phyloP scores from a whole-genome alignment of 2,888 invertebrate genomes.

The Psylliodes chrysocephalus region DNA sequence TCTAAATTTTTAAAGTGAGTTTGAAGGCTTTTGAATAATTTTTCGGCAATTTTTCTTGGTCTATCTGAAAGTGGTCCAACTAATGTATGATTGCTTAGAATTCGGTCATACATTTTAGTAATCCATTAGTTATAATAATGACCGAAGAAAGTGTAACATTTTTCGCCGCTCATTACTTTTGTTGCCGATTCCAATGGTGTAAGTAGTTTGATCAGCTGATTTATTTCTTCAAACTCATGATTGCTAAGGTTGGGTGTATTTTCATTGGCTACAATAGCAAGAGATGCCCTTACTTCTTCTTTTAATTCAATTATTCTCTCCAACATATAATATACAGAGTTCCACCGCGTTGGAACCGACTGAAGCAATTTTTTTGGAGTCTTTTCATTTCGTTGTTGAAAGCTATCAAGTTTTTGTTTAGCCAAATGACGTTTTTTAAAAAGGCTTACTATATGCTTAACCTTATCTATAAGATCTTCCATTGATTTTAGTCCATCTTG shows the following conservation, averaged over 20 bases:
- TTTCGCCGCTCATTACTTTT: conserved; percentile 32
- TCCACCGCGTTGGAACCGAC: conserved; percentile 30
- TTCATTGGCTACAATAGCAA: conserved; percentile 18
- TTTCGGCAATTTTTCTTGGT: too few relatives aligned
- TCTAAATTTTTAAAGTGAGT: too few relatives aligned
- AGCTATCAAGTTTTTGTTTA: conserved; percentile 23
- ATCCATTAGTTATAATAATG: conserved; percentile 17
- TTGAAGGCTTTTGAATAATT: too few relatives aligned
- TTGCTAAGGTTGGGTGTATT: conserved; percentile 8
- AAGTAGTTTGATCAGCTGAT: conserved; percentile 21
- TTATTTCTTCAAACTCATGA: conserved; percentile 25
- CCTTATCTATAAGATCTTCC: background rate
- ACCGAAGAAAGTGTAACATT: conserved; percentile 21
- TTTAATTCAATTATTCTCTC: conserved; percentile 27
- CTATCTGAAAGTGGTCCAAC: too few relatives aligned
- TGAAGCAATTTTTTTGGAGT: conserved; percentile 31
- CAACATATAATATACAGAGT: conserved; percentile 30
- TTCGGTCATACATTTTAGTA: too few relatives aligned
- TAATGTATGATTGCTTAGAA: too few relatives aligned
- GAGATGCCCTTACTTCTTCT: conserved; percentile 20
- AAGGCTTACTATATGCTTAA: conserved; percentile 26
- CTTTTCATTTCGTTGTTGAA: conserved; percentile 21
- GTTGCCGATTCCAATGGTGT: conserved; percentile 20
- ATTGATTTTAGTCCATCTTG: conserved; percentile 6
- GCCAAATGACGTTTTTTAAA: conserved; percentile 26